Percentiles rank a stretch among this genome's conserved stretches.
Conservation (phyloP, 2,888 invertebrate genomes). For the Helicoverpa assulta region DNA sequence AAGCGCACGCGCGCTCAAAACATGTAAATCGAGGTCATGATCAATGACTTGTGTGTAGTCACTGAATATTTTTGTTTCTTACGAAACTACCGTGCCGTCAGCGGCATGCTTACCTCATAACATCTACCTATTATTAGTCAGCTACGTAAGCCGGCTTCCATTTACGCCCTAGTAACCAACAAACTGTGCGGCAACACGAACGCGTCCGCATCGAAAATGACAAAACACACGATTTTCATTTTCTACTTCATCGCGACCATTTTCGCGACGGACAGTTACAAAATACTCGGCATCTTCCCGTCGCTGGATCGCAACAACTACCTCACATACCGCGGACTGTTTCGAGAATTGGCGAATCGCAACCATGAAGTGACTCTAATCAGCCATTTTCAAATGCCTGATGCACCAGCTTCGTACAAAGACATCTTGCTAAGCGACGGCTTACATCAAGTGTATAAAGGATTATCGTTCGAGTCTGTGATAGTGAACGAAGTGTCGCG, state of each 20-base stretch:
- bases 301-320: constrained; percentile 88
- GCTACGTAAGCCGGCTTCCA: constrained; percentile 78
- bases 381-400: constrained; percentile 85
- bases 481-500: constrained; percentile 86
- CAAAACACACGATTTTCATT: constrained; percentile 72
- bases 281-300: constrained; percentile 89
- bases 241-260: constrained; percentile 76
- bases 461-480: constrained; percentile 86
- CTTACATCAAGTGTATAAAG: constrained; percentile 79
- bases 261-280: constrained; percentile 79
- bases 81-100: constrained; percentile 83
- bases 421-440: constrained; percentile 86
- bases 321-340: constrained; percentile 85
- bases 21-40: constrained; percentile 81
- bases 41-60: constrained; percentile 78
- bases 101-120: constrained; percentile 86
- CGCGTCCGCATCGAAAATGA: constrained; percentile 79
- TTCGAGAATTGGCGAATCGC: constrained; percentile 86
- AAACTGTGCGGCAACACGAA: constrained; percentile 78
- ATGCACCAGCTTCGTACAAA: constrained; percentile 87
- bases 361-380: constrained; percentile 90
- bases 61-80: constrained; percentile 84
- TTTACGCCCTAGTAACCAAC: constrained; percentile 85
- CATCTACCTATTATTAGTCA: constrained; percentile 87
- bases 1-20: constrained; percentile 66